Conservation (phyloP, 2,888 invertebrate species). For the Xestia c-nigrum region DNA sequence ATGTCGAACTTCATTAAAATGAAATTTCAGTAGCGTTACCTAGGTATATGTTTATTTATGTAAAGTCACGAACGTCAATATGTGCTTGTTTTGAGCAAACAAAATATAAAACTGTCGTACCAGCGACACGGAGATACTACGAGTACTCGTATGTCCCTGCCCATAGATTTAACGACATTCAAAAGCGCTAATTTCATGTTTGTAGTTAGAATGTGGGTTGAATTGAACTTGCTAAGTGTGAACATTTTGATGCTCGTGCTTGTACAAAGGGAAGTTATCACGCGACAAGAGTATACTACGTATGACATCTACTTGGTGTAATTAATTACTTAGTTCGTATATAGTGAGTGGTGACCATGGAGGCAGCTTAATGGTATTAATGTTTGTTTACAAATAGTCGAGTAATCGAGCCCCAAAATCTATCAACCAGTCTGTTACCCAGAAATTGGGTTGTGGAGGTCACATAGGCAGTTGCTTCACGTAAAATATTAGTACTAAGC, state of each 20-base stretch:
- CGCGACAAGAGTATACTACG: neutral
- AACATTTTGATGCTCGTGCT: neutral
- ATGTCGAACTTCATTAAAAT: conserved; percentile 56
- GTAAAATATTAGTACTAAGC: neutral
- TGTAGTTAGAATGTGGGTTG: neutral
- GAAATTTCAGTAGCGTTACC: conserved; percentile 26
- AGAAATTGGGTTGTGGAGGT: neutral
- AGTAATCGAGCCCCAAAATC: neutral
- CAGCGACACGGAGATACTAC: neutral
- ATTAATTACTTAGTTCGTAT: conserved; percentile 27
- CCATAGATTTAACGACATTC: neutral
- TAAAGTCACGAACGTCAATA: conserved; percentile 5
- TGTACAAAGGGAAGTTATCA: neutral
- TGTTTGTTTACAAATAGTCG: neutral
- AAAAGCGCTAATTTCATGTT: neutral
- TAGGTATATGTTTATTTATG: conserved; percentile 11
- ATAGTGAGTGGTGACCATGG: conserved; percentile 1
- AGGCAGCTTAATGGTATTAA: conserved; percentile 12
- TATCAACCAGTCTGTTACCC: neutral
- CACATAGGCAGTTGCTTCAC: neutral
- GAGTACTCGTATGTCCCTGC: neutral
- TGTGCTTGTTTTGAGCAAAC: neutral
- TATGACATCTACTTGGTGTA: conserved; percentile 20
- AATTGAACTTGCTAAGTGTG: neutral
- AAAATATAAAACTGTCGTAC: conserved; percentile 8